phyloP scores from a whole-genome alignment of 2,113 vertebrate genomes.

The Rhinogobius similis region DNA sequence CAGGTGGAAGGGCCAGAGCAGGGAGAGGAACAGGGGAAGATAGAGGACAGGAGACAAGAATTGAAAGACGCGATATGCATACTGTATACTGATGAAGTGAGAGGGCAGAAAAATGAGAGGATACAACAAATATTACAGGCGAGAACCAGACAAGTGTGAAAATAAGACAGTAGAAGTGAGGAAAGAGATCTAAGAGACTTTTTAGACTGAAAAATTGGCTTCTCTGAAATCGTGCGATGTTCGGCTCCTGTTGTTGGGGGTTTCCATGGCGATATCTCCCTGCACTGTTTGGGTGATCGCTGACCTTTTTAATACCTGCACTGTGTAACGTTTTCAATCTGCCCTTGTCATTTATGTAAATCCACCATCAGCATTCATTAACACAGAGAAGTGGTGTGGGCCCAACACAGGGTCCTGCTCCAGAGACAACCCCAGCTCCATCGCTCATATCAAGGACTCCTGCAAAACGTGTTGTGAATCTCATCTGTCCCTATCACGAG shows the following conservation, averaged over 20 bases:
- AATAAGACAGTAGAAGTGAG: not conserved
- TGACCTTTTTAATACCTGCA: constrained; percentile 42
- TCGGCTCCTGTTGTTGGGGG: constrained; percentile 40
- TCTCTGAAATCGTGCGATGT: constrained; percentile 23
- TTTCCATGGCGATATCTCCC: constrained; percentile 62
- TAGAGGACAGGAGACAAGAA: not conserved
- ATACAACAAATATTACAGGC: not conserved
- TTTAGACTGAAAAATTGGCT: not conserved
- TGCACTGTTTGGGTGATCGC: constrained; percentile 17
- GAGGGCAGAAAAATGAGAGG: not conserved
- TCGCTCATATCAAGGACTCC: not conserved
- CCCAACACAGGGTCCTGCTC: not conserved
- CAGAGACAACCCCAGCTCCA: not conserved
- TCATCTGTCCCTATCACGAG: not conserved
- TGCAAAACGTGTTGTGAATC: not conserved
- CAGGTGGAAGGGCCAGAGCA: not conserved
- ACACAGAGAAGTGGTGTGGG: not conserved
- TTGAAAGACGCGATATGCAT: not conserved
- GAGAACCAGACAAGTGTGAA: not conserved
- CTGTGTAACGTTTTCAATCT: constrained; percentile 24
- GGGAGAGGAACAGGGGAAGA: not conserved
- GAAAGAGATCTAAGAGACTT: not conserved
- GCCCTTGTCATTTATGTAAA: constrained; percentile 36
- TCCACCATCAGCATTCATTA: constrained; percentile 42
- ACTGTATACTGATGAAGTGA: no score